Evolutionary conservation across 2,797 vertebrate species (phyloP).

Genomic region (Galagoides demidoff): DNA sequence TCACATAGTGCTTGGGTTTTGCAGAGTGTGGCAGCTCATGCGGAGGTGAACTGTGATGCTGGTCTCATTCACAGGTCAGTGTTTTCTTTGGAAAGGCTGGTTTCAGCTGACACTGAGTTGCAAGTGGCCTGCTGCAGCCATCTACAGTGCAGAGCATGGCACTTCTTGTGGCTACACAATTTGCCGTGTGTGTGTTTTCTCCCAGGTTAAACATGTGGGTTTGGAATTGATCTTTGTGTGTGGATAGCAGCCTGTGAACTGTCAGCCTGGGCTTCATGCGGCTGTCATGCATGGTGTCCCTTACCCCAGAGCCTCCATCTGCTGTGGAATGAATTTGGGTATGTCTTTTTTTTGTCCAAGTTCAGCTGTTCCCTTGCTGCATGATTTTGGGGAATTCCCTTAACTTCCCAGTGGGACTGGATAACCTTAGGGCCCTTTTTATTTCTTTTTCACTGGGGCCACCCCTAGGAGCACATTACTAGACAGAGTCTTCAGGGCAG

Average conservation of each 20-base stretch:
- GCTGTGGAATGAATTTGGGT: not conserved
- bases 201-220: not conserved
- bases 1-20: not conserved
- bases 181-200: not conserved
- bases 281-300: not conserved
- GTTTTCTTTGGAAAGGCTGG: not conserved
- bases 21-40: not conserved
- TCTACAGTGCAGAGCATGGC: not conserved
- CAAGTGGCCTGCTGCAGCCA: not conserved
- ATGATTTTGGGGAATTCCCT: not conserved
- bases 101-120: not conserved
- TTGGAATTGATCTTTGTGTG: not conserved
- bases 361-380: not conserved
- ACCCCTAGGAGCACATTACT: not conserved
- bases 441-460: not conserved
- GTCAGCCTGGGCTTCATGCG: fast-evolving
- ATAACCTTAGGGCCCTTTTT: not conserved
- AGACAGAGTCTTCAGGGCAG: not conserved
- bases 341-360: not conserved
- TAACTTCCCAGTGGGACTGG: not conserved
- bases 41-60: not conserved
- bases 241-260: no score
- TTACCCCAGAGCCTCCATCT: not conserved
- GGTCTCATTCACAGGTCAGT: not conserved
- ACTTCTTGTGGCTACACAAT: not conserved